Conservation (phyloP, 2,797 vertebrate species). For the Dermochelys coriacea region DNA sequence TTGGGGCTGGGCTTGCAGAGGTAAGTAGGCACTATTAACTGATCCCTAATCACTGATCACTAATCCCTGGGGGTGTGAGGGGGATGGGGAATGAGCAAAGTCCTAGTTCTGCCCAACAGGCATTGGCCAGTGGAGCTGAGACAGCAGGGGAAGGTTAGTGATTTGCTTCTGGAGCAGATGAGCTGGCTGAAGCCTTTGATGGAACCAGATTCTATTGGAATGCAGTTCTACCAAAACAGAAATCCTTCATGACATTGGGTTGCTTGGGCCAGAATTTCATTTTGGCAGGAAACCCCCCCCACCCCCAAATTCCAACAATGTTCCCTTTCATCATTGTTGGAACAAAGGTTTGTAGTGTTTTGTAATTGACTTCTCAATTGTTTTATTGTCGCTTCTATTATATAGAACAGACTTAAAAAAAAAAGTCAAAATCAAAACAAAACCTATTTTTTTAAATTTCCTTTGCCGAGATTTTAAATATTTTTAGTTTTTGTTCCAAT, state of each 20-base stretch:
- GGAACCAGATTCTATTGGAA: conserved; percentile 3
- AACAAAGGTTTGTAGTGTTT: neutral
- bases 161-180: conserved; percentile 17
- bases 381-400: neutral
- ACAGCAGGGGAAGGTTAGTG: neutral
- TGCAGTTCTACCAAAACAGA: neutral
- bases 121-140: conserved; percentile 1
- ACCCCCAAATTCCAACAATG: too few relatives aligned
- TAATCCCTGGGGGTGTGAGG: neutral
- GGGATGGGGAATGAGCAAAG: neutral
- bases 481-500: neutral
- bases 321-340: neutral
- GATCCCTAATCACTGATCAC: too few relatives aligned
- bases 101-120: neutral
- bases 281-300: neutral
- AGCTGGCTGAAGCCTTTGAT: neutral
- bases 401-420: neutral
- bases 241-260: neutral
- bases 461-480: neutral
- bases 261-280: neutral
- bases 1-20: conserved; percentile 11
- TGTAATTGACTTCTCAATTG: neutral
- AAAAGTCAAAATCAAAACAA: neutral
- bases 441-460: neutral
- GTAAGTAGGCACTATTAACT: neutral